phyloP scores from a whole-genome alignment of 2,113 vertebrate genomes.

The Tragelaphus buxtoni region DNA sequence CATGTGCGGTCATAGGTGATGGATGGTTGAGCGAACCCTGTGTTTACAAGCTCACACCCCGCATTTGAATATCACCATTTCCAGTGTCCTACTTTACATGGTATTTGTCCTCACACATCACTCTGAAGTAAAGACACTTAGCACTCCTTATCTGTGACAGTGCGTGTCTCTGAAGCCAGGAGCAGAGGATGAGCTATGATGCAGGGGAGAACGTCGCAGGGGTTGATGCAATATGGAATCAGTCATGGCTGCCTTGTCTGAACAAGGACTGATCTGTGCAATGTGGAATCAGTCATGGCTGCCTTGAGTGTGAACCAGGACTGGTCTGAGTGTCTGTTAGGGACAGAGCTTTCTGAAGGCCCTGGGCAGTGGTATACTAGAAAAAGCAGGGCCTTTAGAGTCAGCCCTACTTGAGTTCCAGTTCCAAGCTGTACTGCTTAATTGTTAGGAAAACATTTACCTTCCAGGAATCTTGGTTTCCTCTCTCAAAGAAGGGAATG shows the following conservation, averaged over 20 bases:
- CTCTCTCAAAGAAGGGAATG: neutral
- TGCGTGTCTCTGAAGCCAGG: neutral
- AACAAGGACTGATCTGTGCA: neutral
- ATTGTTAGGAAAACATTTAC: neutral
- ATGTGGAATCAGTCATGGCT: neutral
- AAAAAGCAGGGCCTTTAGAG: neutral
- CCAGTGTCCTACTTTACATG: neutral
- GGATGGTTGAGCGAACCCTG: neutral
- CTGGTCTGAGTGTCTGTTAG: neutral
- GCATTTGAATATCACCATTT: neutral
- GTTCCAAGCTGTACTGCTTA: neutral
- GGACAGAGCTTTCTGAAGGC: neutral
- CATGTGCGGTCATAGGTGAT: neutral
- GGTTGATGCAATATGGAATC: neutral
- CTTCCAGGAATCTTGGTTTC: neutral
- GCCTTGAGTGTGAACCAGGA: neutral
- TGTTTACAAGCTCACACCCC: neutral
- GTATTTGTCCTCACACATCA: neutral
- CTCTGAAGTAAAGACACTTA: neutral
- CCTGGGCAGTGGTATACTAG: neutral
- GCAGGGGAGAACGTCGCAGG: neutral
- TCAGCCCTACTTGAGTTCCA: neutral
- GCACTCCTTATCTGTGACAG: neutral
- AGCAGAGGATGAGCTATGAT: neutral
- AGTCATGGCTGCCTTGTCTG: neutral